Percentiles rank a stretch among this genome's conserved stretches.
Conservation (phyloP, 2,113 vertebrate genomes). For the Cariama cristata region DNA sequence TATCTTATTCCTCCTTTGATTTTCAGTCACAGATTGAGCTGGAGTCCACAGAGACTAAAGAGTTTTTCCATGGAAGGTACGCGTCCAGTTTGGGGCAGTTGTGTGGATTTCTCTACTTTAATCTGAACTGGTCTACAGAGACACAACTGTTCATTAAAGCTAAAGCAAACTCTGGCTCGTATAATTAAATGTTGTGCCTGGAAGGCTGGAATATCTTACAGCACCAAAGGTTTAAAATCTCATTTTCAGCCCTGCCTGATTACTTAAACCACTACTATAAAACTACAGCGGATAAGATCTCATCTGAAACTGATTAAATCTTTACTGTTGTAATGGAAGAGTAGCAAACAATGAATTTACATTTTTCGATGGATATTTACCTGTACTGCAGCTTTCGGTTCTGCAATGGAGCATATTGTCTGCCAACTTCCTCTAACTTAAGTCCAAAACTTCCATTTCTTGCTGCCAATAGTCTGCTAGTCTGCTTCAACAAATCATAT, state of each 20-base stretch:
- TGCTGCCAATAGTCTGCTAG: not conserved
- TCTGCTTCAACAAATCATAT: not conserved
- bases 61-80: not conserved
- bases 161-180: not conserved
- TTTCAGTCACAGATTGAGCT: not conserved
- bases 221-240: not conserved
- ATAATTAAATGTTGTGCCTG: constrained; percentile 19
- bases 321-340: constrained; percentile 24
- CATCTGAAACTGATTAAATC: constrained; percentile 15
- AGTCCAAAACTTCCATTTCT: not conserved
- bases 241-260: not conserved
- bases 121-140: not conserved
- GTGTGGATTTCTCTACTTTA: not conserved
- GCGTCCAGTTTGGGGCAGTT: not conserved
- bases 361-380: constrained; percentile 27
- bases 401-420: not conserved
- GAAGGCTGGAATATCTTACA: not conserved
- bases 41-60: not conserved
- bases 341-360: not conserved
- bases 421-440: constrained; percentile 6
- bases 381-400: not conserved
- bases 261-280: constrained; percentile 18
- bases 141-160: not conserved
- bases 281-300: constrained; percentile 16
- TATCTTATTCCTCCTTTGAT: not conserved